Percentiles rank a stretch among this genome's conserved stretches.
Evolutionary conservation across 2,113 vertebrate species (phyloP).

Genomic region (Clinocottus analis): DNA sequence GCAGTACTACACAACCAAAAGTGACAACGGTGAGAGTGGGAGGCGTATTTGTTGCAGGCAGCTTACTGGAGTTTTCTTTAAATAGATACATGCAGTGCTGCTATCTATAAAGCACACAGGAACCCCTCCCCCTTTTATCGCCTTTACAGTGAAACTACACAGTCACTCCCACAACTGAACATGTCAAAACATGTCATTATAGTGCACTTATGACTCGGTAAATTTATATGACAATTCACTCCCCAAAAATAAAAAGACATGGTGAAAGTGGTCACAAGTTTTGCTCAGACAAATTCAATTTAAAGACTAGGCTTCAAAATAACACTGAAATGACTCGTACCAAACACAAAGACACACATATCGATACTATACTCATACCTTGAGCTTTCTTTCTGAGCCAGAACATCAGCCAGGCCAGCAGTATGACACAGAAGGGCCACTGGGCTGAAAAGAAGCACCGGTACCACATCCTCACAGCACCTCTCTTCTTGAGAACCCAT

Average conservation of each 20-base stretch:
- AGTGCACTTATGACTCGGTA: background rate
- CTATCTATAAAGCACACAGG: constrained; percentile 56
- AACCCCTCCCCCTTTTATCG: constrained; percentile 8
- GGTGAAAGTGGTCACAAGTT: background rate
- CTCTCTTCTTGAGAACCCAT: constrained; percentile 25
- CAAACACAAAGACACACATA: constrained; percentile 14
- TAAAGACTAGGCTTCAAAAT: background rate
- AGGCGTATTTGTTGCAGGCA: background rate
- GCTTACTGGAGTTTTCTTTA: constrained; percentile 32
- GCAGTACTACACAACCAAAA: background rate
- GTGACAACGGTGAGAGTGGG: background rate
- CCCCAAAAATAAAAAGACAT: background rate
- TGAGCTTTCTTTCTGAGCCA: constrained; percentile 49
- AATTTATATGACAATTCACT: background rate
- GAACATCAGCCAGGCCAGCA: constrained; percentile 43
- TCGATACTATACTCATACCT: constrained; percentile 19
- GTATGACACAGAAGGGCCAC: constrained; percentile 34
- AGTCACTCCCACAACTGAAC: constrained; percentile 54
- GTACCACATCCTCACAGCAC: constrained; percentile 50
- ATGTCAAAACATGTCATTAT: background rate
- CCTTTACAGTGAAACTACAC: constrained; percentile 61
- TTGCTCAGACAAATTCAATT: background rate
- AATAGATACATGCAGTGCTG: constrained; percentile 50
- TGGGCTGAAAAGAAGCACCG: background rate
- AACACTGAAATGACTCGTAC: background rate